Evolutionary conservation across 53 echinoderm and acorn worm species (phyloP).

Genomic region (Paracentrotus lividus): DNA sequence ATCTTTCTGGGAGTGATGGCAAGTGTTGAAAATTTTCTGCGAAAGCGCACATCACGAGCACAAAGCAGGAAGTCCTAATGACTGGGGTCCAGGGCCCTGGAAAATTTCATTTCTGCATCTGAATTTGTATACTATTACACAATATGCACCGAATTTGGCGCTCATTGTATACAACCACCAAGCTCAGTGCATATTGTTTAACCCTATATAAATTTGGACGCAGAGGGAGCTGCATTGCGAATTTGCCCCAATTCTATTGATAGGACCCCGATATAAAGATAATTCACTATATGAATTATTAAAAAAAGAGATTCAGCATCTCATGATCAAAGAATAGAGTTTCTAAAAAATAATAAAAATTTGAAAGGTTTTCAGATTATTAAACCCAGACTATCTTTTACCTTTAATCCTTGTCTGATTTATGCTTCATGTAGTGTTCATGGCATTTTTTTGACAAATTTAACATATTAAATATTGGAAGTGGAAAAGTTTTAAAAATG

Average conservation of each 20-base stretch:
- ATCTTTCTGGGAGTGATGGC: conserved; percentile 19
- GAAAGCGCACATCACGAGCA: conserved; percentile 17
- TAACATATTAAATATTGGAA: conserved; percentile 44
- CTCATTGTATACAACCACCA: conserved; percentile 16
- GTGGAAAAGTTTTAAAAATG: conserved; percentile 53
- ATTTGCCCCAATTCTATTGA: conserved; percentile 8
- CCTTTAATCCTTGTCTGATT: conserved; percentile 34
- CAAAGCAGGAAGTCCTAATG: conserved; percentile 17
- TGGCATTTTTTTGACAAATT: conserved; percentile 29
- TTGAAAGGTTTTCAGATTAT: not conserved
- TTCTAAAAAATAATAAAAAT: conserved; percentile 1
- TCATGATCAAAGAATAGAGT: conserved; percentile 16
- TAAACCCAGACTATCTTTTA: conserved; percentile 30
- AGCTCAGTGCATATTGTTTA: conserved; percentile 16
- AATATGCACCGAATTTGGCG: conserved; percentile 17
- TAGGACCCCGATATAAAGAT: not conserved
- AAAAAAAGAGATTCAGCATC: conserved; percentile 33
- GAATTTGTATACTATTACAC: conserved; percentile 16
- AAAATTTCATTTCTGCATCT: conserved; percentile 16
- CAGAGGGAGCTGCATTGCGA: conserved; percentile 11
- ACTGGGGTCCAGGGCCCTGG: conserved; percentile 18
- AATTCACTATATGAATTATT: conserved; percentile 11
- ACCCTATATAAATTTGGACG: conserved; percentile 3
- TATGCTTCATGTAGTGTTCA: conserved; percentile 31
- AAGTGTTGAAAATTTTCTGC: conserved; percentile 23